Evolutionary conservation across 2,113 vertebrate genomes (phyloP), one percentile per base, ranked within the genome.

Genomic region (Epinephelus fuscoguttatus): DNA sequence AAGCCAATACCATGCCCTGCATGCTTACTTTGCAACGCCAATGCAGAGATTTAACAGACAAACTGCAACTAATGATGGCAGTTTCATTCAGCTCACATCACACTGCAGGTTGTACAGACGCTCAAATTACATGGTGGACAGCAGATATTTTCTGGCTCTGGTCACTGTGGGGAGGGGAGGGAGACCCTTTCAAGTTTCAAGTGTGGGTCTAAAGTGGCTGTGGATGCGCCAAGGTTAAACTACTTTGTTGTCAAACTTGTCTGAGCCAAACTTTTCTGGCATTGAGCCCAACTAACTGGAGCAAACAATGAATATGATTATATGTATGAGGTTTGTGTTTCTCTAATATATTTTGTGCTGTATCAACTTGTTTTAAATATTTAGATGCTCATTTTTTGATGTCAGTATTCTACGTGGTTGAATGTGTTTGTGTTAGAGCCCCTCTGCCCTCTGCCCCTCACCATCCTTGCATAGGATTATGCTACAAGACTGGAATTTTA

Each of bases 71-170:
- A 89, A 92, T 91, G 80, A 83, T 27, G 30, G 73, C 55, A 67
- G 63, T 80, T 84, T 55, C 72, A 94, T 91, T 92, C 88, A 69
- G 75, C 84, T 93, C 91, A 90, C 90, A 87, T 88, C 76, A 55
- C 78, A 78, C 87, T 90, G 87, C 93, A 81, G 89, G 67, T 82
- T 78, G 53, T 63, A 52, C 68, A 84, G 70, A 66, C 25, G 53
- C 87, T 86, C 47, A 78, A 57, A 81, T 84, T 69, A 70, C 87
- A 85, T 57, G 77, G 81, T 85, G 81, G 88, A 80, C 82, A 78
- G 60, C 50, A 69, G 68, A 74, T 70, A 61, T 82, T 70, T 78
- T 66, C 56, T 84, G 62, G 82, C 47, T 59, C 23, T 80, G 72
- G 63, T 75, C 84, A 62, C 45, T 49, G 61, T 55, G 13, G 18